Evolutionary conservation across 2,113 vertebrate genomes (phyloP).

Genomic region (Aleadryas rufinucha): DNA sequence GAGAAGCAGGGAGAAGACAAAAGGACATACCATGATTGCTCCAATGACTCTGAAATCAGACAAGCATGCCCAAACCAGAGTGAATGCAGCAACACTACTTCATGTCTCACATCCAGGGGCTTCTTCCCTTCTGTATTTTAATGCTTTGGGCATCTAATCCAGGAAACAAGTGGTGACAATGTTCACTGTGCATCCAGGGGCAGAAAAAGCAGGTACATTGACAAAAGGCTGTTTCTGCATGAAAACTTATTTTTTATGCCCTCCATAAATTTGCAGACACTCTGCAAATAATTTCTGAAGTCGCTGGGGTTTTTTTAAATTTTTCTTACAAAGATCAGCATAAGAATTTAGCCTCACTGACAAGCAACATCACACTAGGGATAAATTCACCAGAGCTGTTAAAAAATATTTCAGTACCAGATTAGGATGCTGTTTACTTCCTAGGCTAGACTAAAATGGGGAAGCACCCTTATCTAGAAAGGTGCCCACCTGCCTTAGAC

Average conservation of each 20-base stretch:
- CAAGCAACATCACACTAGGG: neutral
- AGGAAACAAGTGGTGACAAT: neutral
- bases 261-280: neutral
- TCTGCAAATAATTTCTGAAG: neutral
- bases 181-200: neutral
- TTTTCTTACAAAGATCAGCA: neutral
- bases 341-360: neutral
- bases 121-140: neutral
- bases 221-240: neutral
- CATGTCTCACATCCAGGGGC: neutral
- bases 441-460: neutral
- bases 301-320: fast-evolving
- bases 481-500: neutral
- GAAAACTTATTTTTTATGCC: neutral
- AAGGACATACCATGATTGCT: neutral
- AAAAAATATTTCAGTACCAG: neutral
- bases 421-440: neutral
- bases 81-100: neutral
- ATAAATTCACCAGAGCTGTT: neutral
- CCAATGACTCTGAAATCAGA: neutral
- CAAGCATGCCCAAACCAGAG: neutral
- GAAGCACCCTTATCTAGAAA: neutral
- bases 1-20: neutral
- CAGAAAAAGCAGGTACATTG: neutral
- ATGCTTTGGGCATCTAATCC: neutral